Evolutionary conservation across 2,113 vertebrate genomes (phyloP), one percentile per base, ranked within the genome.

Genomic region (Euleptes europaea): DNA sequence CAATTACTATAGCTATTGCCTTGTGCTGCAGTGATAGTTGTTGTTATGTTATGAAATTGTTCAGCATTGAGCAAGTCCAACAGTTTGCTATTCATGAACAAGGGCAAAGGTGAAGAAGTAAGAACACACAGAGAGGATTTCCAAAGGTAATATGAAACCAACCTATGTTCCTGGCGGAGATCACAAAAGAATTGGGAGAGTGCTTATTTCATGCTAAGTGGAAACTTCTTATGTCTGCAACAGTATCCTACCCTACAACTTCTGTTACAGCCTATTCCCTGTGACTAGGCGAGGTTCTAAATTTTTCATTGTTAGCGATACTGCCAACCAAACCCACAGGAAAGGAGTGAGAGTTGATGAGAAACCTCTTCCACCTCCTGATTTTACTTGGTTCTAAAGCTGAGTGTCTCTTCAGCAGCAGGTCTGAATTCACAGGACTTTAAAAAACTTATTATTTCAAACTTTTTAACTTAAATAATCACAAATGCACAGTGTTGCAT

Each of bases 161-260:
- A 86, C 84, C 60, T 80, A 28, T 40, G 67, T 1, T 0, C 33
- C 3, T 76, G 75, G 85, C 54, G 0, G 0, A 84, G 65, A 82
- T 66, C 2, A 0, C 0, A 0, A 66, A 33, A 70, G 66, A 49
- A 78, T 5, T 13, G 0, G 51, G 79, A 31, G 67, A 0, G 0
- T n/a, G 73, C 72, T 78, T 13, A 0, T 67, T 38, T 14, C 82
- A 71, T 54, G 77, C 69, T 0, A 0, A 85, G 42, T 1, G 83
- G 78, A 66, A 91, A 85, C 73, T 79, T 75, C 84, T 80, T 1
- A 60, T 63, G 26, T 19, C 51, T 65, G 84, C 49, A 86, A 86
- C 17, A 80, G 49, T 73, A 86, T 77, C 66, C 70, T 74, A 60
- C 49, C 57, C 31, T 44, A 65, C 42, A 80, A 54, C 78, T 86